Evolutionary conservation across 2,797 vertebrate species (phyloP).

Genomic region (Pseudochaenichthys georgianus): DNA sequence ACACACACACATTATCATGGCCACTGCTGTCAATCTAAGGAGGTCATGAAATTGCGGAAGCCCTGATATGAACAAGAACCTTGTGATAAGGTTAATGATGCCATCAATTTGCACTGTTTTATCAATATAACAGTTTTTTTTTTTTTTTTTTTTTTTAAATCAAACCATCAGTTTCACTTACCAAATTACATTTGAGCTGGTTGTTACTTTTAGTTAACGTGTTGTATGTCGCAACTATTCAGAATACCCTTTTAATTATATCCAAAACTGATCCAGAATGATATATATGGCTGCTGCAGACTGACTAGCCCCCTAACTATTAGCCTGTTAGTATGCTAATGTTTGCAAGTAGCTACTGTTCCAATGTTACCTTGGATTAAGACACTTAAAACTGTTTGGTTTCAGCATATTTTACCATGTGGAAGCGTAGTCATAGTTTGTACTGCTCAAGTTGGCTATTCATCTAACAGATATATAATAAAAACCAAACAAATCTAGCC

Average conservation of each 20-base stretch:
- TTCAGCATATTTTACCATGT: background rate
- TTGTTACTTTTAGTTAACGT: no score
- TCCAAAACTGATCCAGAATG: no score
- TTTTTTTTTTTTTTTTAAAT: background rate
- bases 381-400: background rate
- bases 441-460: background rate
- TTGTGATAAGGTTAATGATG: constrained; percentile 18
- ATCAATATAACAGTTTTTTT: background rate
- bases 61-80: background rate
- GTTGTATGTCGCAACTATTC: no score
- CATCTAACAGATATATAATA: background rate
- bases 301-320: no score
- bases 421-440: background rate
- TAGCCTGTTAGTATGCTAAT: no score
- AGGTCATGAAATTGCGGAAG: background rate
- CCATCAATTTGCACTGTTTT: background rate
- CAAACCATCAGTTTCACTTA: background rate
- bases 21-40: constrained; percentile 5
- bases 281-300: no score
- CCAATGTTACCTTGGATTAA: no score
- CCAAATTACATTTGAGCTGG: background rate
- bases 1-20: background rate
- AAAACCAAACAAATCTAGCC: background rate
- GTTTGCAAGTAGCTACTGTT: no score
- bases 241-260: no score